Percentiles rank a stretch among this genome's conserved stretches.
Evolutionary conservation across 30 jellyfish, hydroid and myxozoan species (phyloP).

Genomic region (Hydra vulgaris): DNA sequence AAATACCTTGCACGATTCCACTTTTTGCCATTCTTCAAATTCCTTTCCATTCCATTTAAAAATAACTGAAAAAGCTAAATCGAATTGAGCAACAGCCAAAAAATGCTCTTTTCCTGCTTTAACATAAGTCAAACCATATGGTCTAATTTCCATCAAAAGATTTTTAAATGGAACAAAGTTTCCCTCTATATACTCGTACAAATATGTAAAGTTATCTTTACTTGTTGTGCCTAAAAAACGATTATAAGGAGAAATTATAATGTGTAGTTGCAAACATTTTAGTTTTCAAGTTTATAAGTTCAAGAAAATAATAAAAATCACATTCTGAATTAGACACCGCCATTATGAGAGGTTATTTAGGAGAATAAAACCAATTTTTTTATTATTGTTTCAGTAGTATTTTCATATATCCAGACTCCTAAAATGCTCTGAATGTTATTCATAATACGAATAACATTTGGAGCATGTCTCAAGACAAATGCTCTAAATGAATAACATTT

Average conservation of each 20-base stretch:
- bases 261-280: no score
- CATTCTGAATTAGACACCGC: no score
- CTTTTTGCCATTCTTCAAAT: constrained; percentile 45
- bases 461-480: no score
- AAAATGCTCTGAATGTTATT: no score
- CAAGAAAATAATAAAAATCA: no score
- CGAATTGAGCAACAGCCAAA: constrained; percentile 64
- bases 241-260: neutral
- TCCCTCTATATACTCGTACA: constrained; percentile 22
- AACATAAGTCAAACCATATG: constrained; percentile 62
- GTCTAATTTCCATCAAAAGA: constrained; percentile 28
- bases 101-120: constrained; percentile 53
- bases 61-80: constrained; percentile 39
- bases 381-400: no score
- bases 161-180: constrained; percentile 27
- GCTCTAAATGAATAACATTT: no score
- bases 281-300: no score
- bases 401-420: no score
- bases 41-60: constrained; percentile 89
- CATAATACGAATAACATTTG: no score
- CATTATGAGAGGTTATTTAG: no score
- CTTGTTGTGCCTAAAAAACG: constrained; percentile 17
- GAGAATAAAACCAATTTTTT: no score
- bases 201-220: constrained; percentile 23
- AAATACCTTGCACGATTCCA: constrained; percentile 63